Evolutionary conservation across 2,888 invertebrate species (phyloP), one percentile per base, ranked within the genome.

Genomic region (Protonemura montana): DNA sequence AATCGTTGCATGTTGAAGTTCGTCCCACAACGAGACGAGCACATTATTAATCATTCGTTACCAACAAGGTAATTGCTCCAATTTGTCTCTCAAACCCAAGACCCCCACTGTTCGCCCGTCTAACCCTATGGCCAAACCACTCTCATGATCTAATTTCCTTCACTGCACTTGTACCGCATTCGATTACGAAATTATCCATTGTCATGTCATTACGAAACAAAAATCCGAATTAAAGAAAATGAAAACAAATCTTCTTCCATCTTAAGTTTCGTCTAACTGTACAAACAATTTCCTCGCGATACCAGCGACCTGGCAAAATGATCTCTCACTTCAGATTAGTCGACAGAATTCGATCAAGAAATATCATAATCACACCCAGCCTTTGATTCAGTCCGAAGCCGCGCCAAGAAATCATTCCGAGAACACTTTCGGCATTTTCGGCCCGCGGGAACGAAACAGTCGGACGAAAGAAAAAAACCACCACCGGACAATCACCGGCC

Each of bases 301-400:
- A 35, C 35, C 35, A n/a, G n/a, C 35, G 10, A 35, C 35, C 10
- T n/a, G n/a, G 35, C 59, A 59, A 59, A 59, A 21, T 59, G 59
- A 59, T 59, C 59, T 10, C 21, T 59, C 59, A 59, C 59, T 59
- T 21, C 21, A 1, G 41, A 21, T 21, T 21, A 21, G 6, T 21
- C 16, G 59, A 59, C 59, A 59, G 59, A 59, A 21, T 59, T 59
- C 21, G 59, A 59, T 59, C 16, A 35, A 21, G 13, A 59, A 59
- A 21, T 59, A 59, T 2, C 21, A 21, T 59, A 59, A 59, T 59
- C 59, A 59, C 59, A 21, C 21, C 59, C 13, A 21, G 16, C 1
- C 59, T 59, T 59, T 59, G 59, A 59, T 59, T 59, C 59, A 21
- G 59, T 59, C 59, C 59, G 59, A 35, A 35, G 59, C 59, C 59